Evolutionary conservation across 2,888 invertebrate species (phyloP), one percentile per base, ranked within the genome.

Genomic region (Apocheima hispidaria): DNA sequence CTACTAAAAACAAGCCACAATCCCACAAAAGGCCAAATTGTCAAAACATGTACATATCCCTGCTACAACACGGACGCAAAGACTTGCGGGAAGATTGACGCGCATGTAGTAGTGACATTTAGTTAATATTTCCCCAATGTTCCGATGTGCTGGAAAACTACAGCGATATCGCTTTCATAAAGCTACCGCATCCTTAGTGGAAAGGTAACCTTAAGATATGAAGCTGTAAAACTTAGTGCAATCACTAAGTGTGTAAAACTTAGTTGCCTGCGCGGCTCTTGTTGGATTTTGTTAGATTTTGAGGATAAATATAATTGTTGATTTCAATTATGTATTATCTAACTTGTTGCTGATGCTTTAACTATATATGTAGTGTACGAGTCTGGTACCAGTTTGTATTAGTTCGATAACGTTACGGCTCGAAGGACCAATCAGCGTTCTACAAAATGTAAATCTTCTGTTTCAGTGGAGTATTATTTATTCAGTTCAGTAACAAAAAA

Each of bases 171-270:
- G n/a, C n/a, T n/a, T n/a, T n/a, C n/a, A n/a, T n/a, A n/a, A n/a
- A n/a, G n/a, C n/a, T n/a, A n/a, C n/a, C n/a, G n/a, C 14, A 7
- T 43, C 7, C 6, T 2, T 23, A 14, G n/a, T 43, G 26, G 26
- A 43, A 43, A 23, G 26, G 7, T 7, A 14, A 7, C 43, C 43
- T 75, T 78, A 79, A 77, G 70, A 72, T 74, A 69, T 43, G 41
- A 75, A 74, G 78, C 81, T 78, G 80, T 78, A 79, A 76, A 73
- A 80, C 71, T 82, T 84, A 81, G 87, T 86, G 88, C 87, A 87
- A 88, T 84, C n/a, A n/a, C n/a, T n/a, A n/a, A n/a, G n/a, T n/a
- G n/a, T n/a, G n/a, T n/a, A n/a, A n/a, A n/a, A n/a, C n/a, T n/a
- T 83, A 81, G 77, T 79, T 78, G 81, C 81, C 79, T 75, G 72